These are phyloP conservation scores for Pseudeuparius sepicola DNA, from an alignment of 2,888 invertebrate genomes.

Conservation along the genomic window DNA sequence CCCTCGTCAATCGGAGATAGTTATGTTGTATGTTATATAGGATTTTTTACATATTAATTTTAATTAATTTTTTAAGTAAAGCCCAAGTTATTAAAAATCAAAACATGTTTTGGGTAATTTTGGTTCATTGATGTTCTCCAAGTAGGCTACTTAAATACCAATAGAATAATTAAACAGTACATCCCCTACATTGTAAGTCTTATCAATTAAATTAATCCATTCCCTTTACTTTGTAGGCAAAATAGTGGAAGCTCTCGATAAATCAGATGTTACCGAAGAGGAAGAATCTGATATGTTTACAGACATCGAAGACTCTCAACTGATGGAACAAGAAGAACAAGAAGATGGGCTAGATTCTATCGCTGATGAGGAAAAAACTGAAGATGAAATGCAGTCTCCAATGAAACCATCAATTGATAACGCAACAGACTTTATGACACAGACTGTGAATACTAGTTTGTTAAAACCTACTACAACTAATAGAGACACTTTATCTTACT, in stretches of 20 bases:
- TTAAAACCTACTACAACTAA: slow-evolving; percentile 31
- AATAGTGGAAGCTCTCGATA: slow-evolving; percentile 45
- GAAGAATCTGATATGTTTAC: slow-evolving; percentile 29
- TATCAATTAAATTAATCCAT: no score
- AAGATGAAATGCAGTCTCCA: slow-evolving; percentile 18
- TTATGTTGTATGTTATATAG: no score
- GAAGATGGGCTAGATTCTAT: slow-evolving; percentile 8
- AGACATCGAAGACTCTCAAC: slow-evolving; percentile 26
- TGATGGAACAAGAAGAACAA: slow-evolving; percentile 18
- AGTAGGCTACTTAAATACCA: no score
- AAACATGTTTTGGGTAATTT: no score
- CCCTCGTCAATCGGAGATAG: no score
- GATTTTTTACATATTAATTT: no score
- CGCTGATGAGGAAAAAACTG: slow-evolving; percentile 14
- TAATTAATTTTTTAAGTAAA: no score
- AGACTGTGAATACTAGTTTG: slow-evolving; percentile 21
- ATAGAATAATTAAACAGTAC: no score
- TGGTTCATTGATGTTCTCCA: no score
- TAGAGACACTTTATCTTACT: slow-evolving; percentile 35
- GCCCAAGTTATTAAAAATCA: no score
- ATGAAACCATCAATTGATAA: slow-evolving; percentile 26
- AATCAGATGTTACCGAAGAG: slow-evolving; percentile 37
- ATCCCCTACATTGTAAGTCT: no score
- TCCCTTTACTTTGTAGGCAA: slow-evolving; percentile 41
- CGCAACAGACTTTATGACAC: slow-evolving; percentile 23